These are phyloP conservation scores for Halcyon malimbica DNA, from an alignment of 2,113 vertebrate species.

Conservation along the genomic window DNA sequence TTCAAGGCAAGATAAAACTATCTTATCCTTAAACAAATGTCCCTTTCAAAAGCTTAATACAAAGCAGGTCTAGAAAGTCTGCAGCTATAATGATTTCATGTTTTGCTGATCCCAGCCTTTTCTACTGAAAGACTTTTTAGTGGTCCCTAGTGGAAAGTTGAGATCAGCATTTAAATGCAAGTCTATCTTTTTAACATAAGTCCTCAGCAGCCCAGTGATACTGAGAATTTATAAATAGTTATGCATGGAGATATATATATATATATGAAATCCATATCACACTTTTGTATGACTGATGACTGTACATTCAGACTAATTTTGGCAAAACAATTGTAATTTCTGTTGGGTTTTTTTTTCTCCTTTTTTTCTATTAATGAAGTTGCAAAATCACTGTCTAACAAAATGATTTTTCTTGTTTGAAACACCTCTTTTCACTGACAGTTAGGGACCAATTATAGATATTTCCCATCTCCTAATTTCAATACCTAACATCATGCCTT, in stretches of 20 bases:
- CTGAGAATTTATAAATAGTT: constrained; percentile 68
- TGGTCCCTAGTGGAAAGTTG: constrained; percentile 78
- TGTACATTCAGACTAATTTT: constrained; percentile 31
- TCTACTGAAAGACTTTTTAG: constrained; percentile 81
- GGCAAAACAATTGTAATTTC: constrained; percentile 9
- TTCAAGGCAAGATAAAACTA: constrained; percentile 63
- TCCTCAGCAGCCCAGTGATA: constrained; percentile 67
- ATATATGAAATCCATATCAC: constrained; percentile 37
- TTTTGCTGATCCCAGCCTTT: constrained; percentile 83
- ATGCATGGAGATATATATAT: background rate
- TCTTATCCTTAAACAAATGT: constrained; percentile 81
- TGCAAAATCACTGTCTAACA: constrained; percentile 30
- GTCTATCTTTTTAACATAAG: constrained; percentile 76
- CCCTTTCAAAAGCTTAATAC: constrained; percentile 76
- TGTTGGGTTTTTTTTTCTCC: fast-evolving
- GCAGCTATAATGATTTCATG: constrained; percentile 79
- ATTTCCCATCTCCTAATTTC: constrained; percentile 62
- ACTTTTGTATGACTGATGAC: background rate
- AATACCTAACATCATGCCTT: constrained; percentile 35
- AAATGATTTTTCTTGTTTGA: constrained; percentile 52
- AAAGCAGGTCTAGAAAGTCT: constrained; percentile 77
- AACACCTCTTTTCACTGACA: constrained; percentile 55
- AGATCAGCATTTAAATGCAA: constrained; percentile 82
- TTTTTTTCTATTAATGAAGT: constrained; percentile 23
- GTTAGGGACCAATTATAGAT: constrained; percentile 70